These are phyloP conservation scores for Coptodon bakossiorum DNA, from an alignment of 2,113 vertebrate genomes.

Conservation along the genomic window DNA sequence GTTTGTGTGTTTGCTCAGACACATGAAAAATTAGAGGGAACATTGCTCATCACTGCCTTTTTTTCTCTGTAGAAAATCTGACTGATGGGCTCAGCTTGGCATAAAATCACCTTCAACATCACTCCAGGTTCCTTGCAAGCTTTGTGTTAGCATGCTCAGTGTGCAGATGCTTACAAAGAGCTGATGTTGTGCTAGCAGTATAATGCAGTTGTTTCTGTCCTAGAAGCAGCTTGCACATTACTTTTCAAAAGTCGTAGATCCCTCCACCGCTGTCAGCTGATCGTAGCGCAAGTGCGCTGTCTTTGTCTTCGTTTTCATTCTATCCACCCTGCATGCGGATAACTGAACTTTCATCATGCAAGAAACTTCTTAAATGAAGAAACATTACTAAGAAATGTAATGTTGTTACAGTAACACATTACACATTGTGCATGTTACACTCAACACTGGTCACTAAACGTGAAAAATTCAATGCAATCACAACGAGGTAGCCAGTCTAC, in stretches of 20 bases:
- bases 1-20: too few relatives aligned
- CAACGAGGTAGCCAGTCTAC: background rate
- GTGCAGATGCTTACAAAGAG: background rate
- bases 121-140: background rate
- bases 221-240: background rate
- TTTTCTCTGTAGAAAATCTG: background rate
- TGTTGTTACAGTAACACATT: background rate
- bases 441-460: background rate
- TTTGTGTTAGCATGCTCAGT: background rate
- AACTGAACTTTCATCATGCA: background rate
- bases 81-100: background rate
- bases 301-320: background rate
- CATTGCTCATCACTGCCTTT: too few relatives aligned
- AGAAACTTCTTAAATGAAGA: background rate
- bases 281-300: background rate
- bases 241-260: background rate
- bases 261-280: background rate
- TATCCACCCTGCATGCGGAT: background rate
- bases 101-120: background rate
- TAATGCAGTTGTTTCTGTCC: background rate
- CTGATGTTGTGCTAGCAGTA: background rate
- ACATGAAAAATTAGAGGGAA: too few relatives aligned
- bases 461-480: background rate
- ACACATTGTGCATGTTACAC: background rate
- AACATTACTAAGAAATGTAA: background rate